phyloP scores from a whole-genome alignment of 2,113 vertebrate genomes.

The Ictidomys tridecemlineatus region DNA sequence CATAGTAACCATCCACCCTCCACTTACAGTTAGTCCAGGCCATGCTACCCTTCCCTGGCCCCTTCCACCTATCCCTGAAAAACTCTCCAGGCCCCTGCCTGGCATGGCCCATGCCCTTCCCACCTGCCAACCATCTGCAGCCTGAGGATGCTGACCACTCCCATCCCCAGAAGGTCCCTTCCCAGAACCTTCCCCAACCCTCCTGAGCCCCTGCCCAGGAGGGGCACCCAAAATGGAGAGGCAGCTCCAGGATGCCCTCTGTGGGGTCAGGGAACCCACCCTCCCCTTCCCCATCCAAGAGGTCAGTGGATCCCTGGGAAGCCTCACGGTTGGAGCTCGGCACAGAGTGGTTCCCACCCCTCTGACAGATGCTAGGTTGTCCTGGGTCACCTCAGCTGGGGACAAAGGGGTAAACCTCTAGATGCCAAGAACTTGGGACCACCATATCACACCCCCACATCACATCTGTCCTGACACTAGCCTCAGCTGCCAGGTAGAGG shows the following conservation, averaged over 20 bases:
- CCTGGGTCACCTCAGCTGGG: too few species aligned
- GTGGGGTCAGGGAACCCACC: too few species aligned
- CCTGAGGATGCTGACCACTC: background rate
- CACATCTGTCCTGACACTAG: background rate
- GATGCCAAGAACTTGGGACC: too few species aligned
- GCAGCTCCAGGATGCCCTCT: background rate
- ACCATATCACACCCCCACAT: background rate
- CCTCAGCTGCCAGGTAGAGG: background rate
- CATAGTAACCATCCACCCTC: background rate
- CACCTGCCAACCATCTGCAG: background rate
- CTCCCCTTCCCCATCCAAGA: background rate
- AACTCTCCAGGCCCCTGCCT: background rate
- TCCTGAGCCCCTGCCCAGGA: too few species aligned
- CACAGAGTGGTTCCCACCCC: background rate
- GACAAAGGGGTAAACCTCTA: too few species aligned
- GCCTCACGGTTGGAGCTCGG: background rate
- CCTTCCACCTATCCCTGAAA: too few species aligned
- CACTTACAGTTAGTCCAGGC: background rate
- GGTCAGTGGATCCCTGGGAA: too few species aligned
- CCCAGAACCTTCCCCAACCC: background rate
- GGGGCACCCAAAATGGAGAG: background rate
- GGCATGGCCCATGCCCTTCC: background rate
- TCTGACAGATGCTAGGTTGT: background rate
- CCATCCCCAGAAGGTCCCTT: background rate
- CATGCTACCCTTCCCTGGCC: background rate